Evolutionary conservation across 2,888 invertebrate species (phyloP).

Genomic region (Eumerus sabulonum): DNA sequence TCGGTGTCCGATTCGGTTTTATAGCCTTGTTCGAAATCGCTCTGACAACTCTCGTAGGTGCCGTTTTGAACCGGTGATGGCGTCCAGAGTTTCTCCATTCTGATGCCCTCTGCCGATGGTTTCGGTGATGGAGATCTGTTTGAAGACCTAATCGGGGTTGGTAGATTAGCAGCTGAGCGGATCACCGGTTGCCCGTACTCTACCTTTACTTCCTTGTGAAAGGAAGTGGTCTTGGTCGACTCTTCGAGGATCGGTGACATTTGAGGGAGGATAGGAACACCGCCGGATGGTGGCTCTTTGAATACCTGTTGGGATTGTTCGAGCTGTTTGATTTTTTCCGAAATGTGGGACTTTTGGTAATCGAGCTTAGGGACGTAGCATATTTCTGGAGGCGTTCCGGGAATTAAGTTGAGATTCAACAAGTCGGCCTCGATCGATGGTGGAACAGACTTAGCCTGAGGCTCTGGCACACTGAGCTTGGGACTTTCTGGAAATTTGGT

Average conservation of each 20-base stretch:
- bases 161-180: slow-evolving; percentile 76
- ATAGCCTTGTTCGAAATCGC: slow-evolving; percentile 72
- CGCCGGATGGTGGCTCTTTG: slow-evolving; percentile 82
- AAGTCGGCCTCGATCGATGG: slow-evolving; percentile 74
- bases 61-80: slow-evolving; percentile 73
- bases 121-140: slow-evolving; percentile 79
- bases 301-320: slow-evolving; percentile 81
- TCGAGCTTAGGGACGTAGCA: slow-evolving; percentile 82
- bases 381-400: slow-evolving; percentile 86
- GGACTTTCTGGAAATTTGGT: slow-evolving; percentile 77
- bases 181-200: slow-evolving; percentile 77
- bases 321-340: slow-evolving; percentile 82
- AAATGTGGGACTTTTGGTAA: slow-evolving; percentile 80
- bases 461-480: slow-evolving; percentile 22
- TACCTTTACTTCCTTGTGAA: slow-evolving; percentile 74
- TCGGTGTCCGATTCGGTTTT: slow-evolving; percentile 65
- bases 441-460: slow-evolving; percentile 13
- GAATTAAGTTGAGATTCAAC: slow-evolving; percentile 80
- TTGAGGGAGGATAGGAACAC: slow-evolving; percentile 80
- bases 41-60: slow-evolving; percentile 72
- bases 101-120: slow-evolving; percentile 83
- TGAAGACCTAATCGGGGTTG: slow-evolving; percentile 74
- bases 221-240: slow-evolving; percentile 70
- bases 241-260: slow-evolving; percentile 57
- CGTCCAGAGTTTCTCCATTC: slow-evolving; percentile 86